A percentile compares a stretch with the other conserved stretches of the same genome.
Evolutionary conservation across 2,888 invertebrate genomes (phyloP).

Genomic region (Calephelis perditalis): DNA sequence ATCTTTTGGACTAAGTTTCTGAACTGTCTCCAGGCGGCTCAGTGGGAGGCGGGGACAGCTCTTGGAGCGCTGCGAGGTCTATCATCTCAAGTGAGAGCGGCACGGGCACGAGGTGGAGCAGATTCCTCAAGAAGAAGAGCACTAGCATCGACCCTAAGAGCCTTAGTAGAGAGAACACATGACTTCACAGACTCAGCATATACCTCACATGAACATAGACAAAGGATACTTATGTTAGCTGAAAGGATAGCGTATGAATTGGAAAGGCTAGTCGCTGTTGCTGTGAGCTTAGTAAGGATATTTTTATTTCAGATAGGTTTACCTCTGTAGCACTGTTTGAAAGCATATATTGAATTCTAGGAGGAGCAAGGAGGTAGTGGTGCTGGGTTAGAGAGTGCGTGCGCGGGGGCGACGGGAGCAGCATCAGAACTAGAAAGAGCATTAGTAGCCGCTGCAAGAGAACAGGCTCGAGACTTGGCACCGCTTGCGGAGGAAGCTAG

Average conservation of each 20-base stretch:
- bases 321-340: slow-evolving; percentile 1
- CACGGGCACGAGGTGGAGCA: slow-evolving; percentile 84
- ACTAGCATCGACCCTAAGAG: slow-evolving; percentile 91
- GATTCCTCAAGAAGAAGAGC: slow-evolving; percentile 84
- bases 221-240: slow-evolving; percentile 93
- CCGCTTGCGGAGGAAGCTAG: slow-evolving; percentile 67
- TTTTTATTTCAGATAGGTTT: background rate
- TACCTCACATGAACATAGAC: slow-evolving; percentile 97
- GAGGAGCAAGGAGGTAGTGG: slow-evolving; percentile 62
- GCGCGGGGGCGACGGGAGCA: slow-evolving; percentile 85
- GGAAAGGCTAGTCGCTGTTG: slow-evolving; percentile 91
- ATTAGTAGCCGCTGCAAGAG: slow-evolving; percentile 81
- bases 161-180: slow-evolving; percentile 95
- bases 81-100: slow-evolving; percentile 91
- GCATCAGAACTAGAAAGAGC: slow-evolving; percentile 90
- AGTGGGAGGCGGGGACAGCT: slow-evolving; percentile 82
- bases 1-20: background rate
- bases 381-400: slow-evolving; percentile 76
- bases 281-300: slow-evolving; percentile 85
- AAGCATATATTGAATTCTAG: slow-evolving; percentile 34
- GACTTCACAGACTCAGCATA: slow-evolving; percentile 99
- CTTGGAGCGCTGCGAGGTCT: slow-evolving; percentile 90
- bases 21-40: slow-evolving; percentile 52
- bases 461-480: slow-evolving; percentile 66
- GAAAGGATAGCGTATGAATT: slow-evolving; percentile 95